Base-by-base conservation (phyloP, 1,140 invertebrate genomes). In the Amphibalanus amphitrite region DNA sequence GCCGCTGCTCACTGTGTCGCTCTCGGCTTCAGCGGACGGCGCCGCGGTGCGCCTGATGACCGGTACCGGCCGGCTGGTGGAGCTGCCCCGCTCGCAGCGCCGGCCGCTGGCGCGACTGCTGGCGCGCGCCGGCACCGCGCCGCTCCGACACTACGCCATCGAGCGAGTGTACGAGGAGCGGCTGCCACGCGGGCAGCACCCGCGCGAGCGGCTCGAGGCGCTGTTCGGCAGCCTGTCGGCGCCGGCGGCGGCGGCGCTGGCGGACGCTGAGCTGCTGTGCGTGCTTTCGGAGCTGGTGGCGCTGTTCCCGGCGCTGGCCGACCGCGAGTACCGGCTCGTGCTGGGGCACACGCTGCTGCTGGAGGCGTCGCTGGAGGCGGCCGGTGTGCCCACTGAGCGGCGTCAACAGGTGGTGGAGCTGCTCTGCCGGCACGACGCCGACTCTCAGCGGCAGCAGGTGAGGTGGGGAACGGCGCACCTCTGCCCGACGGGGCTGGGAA, bases 91-190 rank as follows among this genome's bases (percentile, higher is more conserved):
- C n/a, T 28, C 10, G 10, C 28, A 28, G 65, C 65, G 65, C 23
- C 26, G 26, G 65, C 85, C 89, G 72, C 88, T 93, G 84, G 92
- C 88, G 0, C 82, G 90, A 69, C 91, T 89, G 77, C 82, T 92
- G n/a, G 90, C 89, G 0, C 88, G 89, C 81, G 89, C 89, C 76
- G 87, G 87, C n/a, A 87, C 93, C 1, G 86, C 84, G 69, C 83
- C 86, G 71, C 82, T 95, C 72, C 89, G 92, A 76, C 83, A 93
- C 76, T 97, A 91, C 78, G 84, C 87, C 1, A 87, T 97, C 20
- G 91, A 91, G 75, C 84, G 88, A 73, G 92, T 96, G 3, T 97
- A 88, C 77, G 83, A 91, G 73, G 91, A 94, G 79, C 88, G 88
- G 75, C 65, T 26, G 65, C 65, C 65, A 25, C 26, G 65, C 26